Conservation (phyloP, 2,888 invertebrate genomes). For the Cyaniris semiargus region DNA sequence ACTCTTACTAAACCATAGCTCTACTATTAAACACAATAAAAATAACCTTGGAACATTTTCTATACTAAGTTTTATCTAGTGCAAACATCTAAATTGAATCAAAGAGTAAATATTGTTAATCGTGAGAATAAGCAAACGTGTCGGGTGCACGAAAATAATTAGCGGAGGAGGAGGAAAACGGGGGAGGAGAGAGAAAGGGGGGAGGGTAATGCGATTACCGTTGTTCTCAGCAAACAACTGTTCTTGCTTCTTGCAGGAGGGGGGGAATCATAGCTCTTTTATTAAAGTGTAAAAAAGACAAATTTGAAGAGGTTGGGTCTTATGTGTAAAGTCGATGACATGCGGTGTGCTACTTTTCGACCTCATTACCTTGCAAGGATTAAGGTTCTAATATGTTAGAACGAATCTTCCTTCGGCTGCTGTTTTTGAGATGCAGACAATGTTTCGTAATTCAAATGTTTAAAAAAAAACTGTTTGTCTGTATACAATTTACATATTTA, state of each 20-base stretch:
- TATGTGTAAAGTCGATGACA: neutral
- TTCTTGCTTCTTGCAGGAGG: neutral
- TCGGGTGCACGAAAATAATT: constrained; percentile 7
- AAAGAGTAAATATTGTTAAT: constrained; percentile 19
- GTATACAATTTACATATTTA: no score
- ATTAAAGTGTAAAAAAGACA: constrained; percentile 15
- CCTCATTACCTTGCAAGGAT: neutral
- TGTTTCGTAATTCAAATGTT: no score
- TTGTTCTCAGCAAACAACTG: constrained; percentile 2
- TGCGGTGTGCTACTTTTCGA: neutral
- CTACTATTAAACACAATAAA: neutral
- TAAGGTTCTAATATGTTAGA: neutral
- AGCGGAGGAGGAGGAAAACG: neutral
- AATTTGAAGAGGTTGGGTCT: neutral
- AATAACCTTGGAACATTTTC: neutral
- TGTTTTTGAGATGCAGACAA: no score
- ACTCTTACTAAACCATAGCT: neutral
- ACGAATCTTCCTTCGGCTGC: neutral
- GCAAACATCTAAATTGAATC: constrained; percentile 18
- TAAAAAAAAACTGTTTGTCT: no score
- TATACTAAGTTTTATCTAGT: neutral
- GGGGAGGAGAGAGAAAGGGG: neutral
- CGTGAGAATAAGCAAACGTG: constrained; percentile 17
- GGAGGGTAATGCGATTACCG: constrained; percentile 7
- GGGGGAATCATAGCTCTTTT: neutral